Percentiles rank a stretch among this genome's conserved stretches.
Evolutionary conservation across 2,888 invertebrate species (phyloP).

Genomic region (Sturmia bella): DNA sequence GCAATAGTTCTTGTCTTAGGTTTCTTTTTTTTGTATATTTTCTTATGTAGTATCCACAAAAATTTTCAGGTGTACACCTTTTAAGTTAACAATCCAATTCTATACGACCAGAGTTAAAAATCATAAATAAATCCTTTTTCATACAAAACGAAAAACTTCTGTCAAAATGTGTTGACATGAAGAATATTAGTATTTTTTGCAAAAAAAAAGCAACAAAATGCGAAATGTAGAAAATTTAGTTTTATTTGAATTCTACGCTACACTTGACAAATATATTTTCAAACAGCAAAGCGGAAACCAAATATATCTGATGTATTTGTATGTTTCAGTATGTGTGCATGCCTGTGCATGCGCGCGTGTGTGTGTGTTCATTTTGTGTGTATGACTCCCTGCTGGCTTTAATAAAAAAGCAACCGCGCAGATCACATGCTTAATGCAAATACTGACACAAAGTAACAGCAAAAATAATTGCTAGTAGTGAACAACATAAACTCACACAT

Average conservation of each 20-base stretch:
- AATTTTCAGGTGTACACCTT: no score
- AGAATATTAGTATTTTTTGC: background rate
- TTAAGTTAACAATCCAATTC: no score
- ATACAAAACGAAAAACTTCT: background rate
- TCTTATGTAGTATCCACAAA: no score
- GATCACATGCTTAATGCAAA: constrained; percentile 62
- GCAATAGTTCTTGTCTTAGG: no score
- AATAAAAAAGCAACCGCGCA: constrained; percentile 60
- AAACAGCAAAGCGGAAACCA: constrained; percentile 32
- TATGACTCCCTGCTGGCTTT: constrained; percentile 25
- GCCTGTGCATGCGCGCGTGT: constrained; percentile 1
- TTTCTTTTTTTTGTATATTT: no score
- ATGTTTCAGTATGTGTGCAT: background rate
- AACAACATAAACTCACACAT: constrained; percentile 27
- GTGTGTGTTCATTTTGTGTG: no score
- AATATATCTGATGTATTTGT: constrained; percentile 20
- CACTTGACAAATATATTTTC: background rate
- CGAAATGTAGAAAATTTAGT: background rate
- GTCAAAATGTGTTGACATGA: background rate
- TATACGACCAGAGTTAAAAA: background rate
- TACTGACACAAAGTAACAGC: constrained; percentile 1
- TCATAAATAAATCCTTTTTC: background rate
- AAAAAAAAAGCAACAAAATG: background rate
- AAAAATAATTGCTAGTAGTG: constrained; percentile 18
- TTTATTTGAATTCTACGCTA: background rate